A percentile compares a stretch with the other conserved stretches of the same genome.
These are phyloP conservation scores for Diorhabda elongata DNA, from an alignment of 1,140 invertebrate species.

Conservation along the genomic window DNA sequence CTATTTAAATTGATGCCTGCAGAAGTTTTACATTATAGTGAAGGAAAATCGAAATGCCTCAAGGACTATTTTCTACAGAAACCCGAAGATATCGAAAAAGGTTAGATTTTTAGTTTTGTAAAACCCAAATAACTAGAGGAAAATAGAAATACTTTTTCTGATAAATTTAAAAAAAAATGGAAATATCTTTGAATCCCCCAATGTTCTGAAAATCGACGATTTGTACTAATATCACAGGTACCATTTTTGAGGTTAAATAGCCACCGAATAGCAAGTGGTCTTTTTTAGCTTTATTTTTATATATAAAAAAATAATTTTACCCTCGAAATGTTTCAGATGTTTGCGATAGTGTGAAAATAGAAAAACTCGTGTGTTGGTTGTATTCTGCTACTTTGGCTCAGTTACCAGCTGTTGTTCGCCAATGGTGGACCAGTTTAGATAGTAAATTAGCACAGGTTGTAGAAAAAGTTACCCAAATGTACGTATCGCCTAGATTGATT, in stretches of 20 bases:
- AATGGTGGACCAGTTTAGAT: constrained; percentile 75
- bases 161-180: too few relatives aligned
- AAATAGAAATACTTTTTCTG: too few relatives aligned
- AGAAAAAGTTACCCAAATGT: constrained; percentile 70
- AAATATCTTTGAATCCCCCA: too few relatives aligned
- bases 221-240: too few relatives aligned
- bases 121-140: too few relatives aligned
- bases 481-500: constrained; percentile 69
- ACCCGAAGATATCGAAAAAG: constrained; percentile 22
- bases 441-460: constrained; percentile 64
- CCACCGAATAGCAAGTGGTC: too few relatives aligned
- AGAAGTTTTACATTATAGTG: constrained; percentile 47
- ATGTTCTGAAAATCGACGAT: too few relatives aligned
- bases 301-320: too few relatives aligned
- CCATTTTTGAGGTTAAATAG: too few relatives aligned
- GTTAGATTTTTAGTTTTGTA: constrained; percentile 7
- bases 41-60: constrained; percentile 34
- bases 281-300: too few relatives aligned
- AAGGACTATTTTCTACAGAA: constrained; percentile 36
- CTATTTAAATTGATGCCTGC: constrained; percentile 64
- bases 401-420: constrained; percentile 72
- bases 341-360: constrained; percentile 44
- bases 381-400: constrained; percentile 61
- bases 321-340: constrained; percentile 12
- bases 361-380: constrained; percentile 64